These are phyloP conservation scores for Erethizon dorsatum DNA, from an alignment of 2,797 vertebrate genomes.

Conservation along the genomic window DNA sequence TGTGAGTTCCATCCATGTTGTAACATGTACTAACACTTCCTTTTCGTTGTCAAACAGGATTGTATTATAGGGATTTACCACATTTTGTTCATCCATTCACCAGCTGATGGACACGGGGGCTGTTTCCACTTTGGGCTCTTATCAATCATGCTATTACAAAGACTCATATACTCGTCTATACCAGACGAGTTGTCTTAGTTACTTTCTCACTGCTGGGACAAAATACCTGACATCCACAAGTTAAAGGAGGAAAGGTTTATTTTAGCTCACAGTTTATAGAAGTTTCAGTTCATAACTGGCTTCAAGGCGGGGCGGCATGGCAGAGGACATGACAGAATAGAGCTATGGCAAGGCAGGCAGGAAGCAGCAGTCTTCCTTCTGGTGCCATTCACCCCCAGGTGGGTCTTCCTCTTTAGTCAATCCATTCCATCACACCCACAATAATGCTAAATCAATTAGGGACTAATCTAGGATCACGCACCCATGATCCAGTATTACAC, in stretches of 20 bases:
- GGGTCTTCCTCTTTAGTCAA: not conserved
- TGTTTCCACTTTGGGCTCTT: no score
- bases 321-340: no score
- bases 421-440: not conserved
- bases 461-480: not conserved
- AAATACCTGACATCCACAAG: not conserved
- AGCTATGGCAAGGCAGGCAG: no score
- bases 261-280: no score
- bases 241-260: no score
- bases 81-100: no score
- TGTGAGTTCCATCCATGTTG: not conserved
- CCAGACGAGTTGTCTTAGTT: not conserved
- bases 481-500: not conserved
- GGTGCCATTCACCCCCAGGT: not conserved
- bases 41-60: not conserved
- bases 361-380: not conserved
- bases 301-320: no score
- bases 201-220: not conserved
- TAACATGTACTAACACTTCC: not conserved
- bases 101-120: no score
- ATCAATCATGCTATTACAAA: no score
- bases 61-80: no score
- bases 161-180: no score
- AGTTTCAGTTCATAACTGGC: no score
- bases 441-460: not conserved